Evolutionary conservation across 2,888 invertebrate species (phyloP).

Genomic region (Ischnura elegans): DNA sequence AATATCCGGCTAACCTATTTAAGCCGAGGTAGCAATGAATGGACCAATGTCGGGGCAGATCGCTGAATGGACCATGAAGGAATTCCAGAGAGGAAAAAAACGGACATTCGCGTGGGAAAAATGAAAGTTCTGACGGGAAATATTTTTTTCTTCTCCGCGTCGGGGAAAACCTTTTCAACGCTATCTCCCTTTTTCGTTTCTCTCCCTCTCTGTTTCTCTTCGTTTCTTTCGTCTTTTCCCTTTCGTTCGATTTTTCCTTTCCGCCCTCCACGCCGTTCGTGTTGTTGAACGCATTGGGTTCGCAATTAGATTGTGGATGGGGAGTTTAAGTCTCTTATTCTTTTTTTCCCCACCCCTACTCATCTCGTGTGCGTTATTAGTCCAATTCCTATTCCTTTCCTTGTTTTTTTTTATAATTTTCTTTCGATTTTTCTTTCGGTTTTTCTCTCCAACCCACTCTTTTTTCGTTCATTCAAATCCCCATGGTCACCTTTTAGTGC

Average conservation of each 20-base stretch:
- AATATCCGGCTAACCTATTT: slow-evolving; percentile 59
- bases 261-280: neutral
- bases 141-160: too few species aligned
- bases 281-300: slow-evolving; percentile 21
- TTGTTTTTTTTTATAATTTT: neutral
- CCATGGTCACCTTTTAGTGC: neutral
- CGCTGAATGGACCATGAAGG: neutral
- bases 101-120: neutral
- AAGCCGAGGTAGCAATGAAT: slow-evolving; percentile 27
- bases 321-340: neutral
- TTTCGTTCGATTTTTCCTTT: neutral
- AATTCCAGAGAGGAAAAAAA: neutral
- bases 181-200: too few species aligned
- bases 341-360: neutral
- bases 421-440: slow-evolving; percentile 30
- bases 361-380: neutral
- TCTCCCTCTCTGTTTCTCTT: neutral
- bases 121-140: too few species aligned
- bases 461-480: neutral
- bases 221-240: neutral
- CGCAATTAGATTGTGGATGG: slow-evolving; percentile 60
- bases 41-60: neutral
- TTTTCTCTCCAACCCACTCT: neutral
- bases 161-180: neutral
- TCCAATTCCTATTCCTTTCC: neutral